Base-by-base conservation (phyloP, 2,888 invertebrate genomes). In the Drosophila fulvimacula region DNA sequence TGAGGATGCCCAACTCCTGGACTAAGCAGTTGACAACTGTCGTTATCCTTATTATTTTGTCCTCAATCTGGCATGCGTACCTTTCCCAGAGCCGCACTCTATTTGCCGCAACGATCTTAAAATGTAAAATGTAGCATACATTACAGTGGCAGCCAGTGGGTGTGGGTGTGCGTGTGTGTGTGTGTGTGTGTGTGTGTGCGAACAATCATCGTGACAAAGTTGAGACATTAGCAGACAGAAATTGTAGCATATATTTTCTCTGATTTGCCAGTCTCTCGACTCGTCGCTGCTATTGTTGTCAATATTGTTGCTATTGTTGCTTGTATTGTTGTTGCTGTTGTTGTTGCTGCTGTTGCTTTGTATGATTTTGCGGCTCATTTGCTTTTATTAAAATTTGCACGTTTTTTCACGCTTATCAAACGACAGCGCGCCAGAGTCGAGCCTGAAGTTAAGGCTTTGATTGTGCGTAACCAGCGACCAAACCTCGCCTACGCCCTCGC, bases 341-440 rank as follows among this genome's bases (percentile, higher is more conserved):
- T n/a, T 62, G 27, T 17, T 68, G 46, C 13, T 64, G 38, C 44
- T 67, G 51, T 34, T 69, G 77, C 59, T 59, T 72, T 82, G 79
- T 84, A 85, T 87, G 88, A 87, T 83, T 83, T 83, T 84, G 77
- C 80, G 88, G 82, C 88, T 87, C 83, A 83, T 87, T 83, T 83
- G 88, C 63, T 83, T 83, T 83, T 83, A 83, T 85, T 82, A 82
- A 83, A 83, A 87, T 87, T 82, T 82, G 75, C 88, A 83, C 82
- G 88, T 82, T 87, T 82, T 82, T 79, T 79, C 70, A 77, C 82
- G 82, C 82, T 87, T 87, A 82, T 83, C 88, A 82, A 75, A 68
- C 76, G 79, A 65, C 42, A 34, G 46, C 62, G 51, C 44, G 49
- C 58, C 66, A 62, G 52, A 49, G 52, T 62, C 17, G 56, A 69